Evolutionary conservation across 2,797 vertebrate species (phyloP).

Genomic region (Sebastiscus tertius): DNA sequence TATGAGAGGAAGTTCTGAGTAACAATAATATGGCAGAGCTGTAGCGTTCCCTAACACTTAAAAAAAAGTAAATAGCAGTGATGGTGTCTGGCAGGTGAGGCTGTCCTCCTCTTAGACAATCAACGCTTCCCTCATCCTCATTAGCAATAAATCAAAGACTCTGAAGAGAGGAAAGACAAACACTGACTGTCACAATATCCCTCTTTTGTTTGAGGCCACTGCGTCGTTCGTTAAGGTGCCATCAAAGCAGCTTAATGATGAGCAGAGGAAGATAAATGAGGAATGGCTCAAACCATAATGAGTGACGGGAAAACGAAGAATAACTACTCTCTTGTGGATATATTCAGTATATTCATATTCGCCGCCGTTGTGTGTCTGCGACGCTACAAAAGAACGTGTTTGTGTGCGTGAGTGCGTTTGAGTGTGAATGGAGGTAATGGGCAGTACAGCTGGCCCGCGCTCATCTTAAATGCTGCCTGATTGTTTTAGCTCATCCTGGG

Average conservation of each 20-base stretch:
- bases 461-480: slow-evolving; percentile 87
- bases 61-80: background rate
- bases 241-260: slow-evolving; percentile 72
- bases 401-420: slow-evolving; percentile 19
- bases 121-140: slow-evolving; percentile 41
- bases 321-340: slow-evolving; percentile 56
- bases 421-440: slow-evolving; percentile 78
- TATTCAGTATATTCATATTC: slow-evolving; percentile 52
- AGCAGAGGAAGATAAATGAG: slow-evolving; percentile 57
- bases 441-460: slow-evolving; percentile 90
- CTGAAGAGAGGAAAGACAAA: slow-evolving; percentile 44
- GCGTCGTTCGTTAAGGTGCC: slow-evolving; percentile 47
- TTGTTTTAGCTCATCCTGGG: slow-evolving; percentile 91
- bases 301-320: slow-evolving; percentile 50
- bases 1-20: background rate
- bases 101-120: slow-evolving; percentile 32
- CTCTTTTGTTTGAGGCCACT: slow-evolving; percentile 50
- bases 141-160: slow-evolving; percentile 57
- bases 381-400: slow-evolving; percentile 28
- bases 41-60: background rate
- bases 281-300: slow-evolving; percentile 56
- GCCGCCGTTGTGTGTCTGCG: slow-evolving; percentile 3
- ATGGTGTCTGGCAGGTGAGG: slow-evolving; percentile 15
- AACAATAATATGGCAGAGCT: background rate
- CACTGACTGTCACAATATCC: slow-evolving; percentile 48